Evolutionary conservation across 2,113 vertebrate species (phyloP).

Genomic region (Acrocephalus arundinaceus): DNA sequence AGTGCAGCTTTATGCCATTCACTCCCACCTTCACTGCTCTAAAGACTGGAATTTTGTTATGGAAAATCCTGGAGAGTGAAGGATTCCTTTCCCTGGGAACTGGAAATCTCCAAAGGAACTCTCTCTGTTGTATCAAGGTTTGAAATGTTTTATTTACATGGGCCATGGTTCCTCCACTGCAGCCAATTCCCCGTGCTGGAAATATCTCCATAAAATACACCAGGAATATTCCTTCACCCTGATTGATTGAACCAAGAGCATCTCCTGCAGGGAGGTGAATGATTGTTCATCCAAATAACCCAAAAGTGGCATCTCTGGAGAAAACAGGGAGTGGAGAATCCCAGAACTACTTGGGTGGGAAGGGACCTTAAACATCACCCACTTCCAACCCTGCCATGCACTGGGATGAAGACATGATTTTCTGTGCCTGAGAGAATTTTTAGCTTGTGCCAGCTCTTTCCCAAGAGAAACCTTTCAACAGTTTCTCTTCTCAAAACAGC

Average conservation of each 20-base stretch:
- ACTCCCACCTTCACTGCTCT: background rate
- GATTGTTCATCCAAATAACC: background rate
- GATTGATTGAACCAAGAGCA: background rate
- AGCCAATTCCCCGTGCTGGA: background rate
- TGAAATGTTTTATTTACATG: background rate
- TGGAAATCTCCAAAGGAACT: background rate
- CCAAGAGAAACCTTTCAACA: no score
- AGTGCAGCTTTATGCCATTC: background rate
- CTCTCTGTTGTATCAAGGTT: background rate
- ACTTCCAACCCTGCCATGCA: background rate
- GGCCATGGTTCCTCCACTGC: accelerated
- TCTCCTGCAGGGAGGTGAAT: background rate
- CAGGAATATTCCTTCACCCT: background rate
- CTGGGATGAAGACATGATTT: no score
- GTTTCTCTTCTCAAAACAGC: no score
- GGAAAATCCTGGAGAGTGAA: accelerated
- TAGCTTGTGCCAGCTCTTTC: no score
- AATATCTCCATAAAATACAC: background rate
- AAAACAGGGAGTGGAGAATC: background rate
- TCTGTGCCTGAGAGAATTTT: no score
- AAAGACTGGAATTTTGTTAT: accelerated
- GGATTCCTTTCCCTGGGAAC: accelerated
- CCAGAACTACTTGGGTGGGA: background rate
- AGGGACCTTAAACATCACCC: background rate
- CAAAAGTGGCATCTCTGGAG: background rate